These are phyloP conservation scores for Eucera pruinosa DNA, from an alignment of 2,888 invertebrate species.

Conservation along the genomic window DNA sequence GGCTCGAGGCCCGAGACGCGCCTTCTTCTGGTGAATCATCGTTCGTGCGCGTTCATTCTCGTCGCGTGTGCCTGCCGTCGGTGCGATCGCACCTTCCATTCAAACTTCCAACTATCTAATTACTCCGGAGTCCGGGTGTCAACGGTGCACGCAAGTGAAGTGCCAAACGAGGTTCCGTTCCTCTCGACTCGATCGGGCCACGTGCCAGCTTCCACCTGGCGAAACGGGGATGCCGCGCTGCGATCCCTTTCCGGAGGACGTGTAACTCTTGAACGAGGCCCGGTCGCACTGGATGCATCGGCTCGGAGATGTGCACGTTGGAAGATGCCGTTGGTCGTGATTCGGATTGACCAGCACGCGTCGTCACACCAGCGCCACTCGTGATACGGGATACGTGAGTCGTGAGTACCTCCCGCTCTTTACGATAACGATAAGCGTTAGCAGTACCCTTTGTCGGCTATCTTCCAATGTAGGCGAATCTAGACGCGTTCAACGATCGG, in stretches of 20 bases:
- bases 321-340: constrained; percentile 15
- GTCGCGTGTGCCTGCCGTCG: neutral
- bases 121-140: neutral
- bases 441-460: constrained; percentile 44
- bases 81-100: neutral
- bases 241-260: constrained; percentile 33
- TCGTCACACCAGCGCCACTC: constrained; percentile 8
- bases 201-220: neutral
- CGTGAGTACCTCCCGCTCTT: constrained; percentile 54
- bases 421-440: no score
- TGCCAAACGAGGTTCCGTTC: constrained; percentile 4
- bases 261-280: constrained; percentile 26
- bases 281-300: constrained; percentile 2
- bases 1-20: no score
- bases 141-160: constrained; percentile 4
- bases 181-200: neutral
- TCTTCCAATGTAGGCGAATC: constrained; percentile 52
- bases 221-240: constrained; percentile 20
- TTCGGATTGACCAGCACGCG: constrained; percentile 14
- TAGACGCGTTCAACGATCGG: neutral
- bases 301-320: constrained; percentile 13
- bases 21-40: constrained; percentile 39
- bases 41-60: neutral
- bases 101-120: no score
- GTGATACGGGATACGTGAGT: no score